Evolutionary conservation across 2,113 vertebrate genomes (phyloP), one percentile per base, ranked within the genome.

Genomic region (Acrocephalus kingi): DNA sequence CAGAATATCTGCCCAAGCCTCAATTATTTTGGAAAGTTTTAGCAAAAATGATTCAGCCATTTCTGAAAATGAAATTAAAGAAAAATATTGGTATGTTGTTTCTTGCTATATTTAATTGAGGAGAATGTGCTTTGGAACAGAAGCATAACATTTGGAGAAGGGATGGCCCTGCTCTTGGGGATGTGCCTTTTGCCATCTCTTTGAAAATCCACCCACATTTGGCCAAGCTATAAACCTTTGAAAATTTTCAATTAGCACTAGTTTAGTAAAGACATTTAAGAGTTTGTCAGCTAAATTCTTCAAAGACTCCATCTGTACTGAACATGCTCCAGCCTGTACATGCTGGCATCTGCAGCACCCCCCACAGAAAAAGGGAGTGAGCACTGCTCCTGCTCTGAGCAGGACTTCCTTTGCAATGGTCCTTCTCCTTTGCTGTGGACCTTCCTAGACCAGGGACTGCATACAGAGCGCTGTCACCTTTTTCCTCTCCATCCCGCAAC

Each of bases 191-290:
- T 97, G 95, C 93, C 93, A 90, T 96, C 90, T 88, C 92, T 93
- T 94, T 96, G 87, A 96, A 96, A 97, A 96, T 96, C 93, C 95
- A 96, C 96, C 95, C 95, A 97, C 94, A 97, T 97, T 96, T 97
- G 95, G 96, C 94, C 95, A 88, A 95, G 93, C 52, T 96, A 96
- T 93, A 97, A 97, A 93, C 95, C 92, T 96, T 94, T 95, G 90
- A 94, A 96, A 93, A 72, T 94, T 96, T 96, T 97, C 96, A 97
- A 95, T 97, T 97, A 96, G 79, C 90, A 96, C 95, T 84, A 93
- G 75, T 95, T 97, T 86, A 95, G 93, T 94, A 77, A 95, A 95
- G 92, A 93, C 90, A 93, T 96, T 94, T 96, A 95, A 95, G 94
- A 96, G 90, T 96, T 97, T 96, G 96, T 96, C 94, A 97, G 91